A percentile compares a stretch with the other conserved stretches of the same genome.
phyloP scores from a whole-genome alignment of 2,888 invertebrate genomes.

The Heteromurus nitidus region DNA sequence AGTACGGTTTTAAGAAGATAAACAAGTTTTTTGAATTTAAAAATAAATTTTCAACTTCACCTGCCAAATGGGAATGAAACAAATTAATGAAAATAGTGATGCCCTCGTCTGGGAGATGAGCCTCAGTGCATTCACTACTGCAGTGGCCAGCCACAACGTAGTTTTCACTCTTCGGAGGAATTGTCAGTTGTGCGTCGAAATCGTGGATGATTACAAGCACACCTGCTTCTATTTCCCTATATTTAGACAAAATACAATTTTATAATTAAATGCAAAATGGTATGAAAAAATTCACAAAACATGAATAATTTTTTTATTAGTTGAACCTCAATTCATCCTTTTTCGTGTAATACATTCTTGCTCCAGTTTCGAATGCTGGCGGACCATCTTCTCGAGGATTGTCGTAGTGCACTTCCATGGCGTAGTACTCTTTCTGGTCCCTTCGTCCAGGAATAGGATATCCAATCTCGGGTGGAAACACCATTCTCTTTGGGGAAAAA shows the following conservation, averaged over 20 bases:
- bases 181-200: slow-evolving; percentile 86
- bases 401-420: slow-evolving; percentile 90
- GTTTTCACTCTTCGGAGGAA: slow-evolving; percentile 86
- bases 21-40: no score
- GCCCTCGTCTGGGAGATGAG: slow-evolving; percentile 78
- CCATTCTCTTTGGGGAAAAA: slow-evolving; percentile 82
- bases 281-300: no score
- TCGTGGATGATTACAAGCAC: slow-evolving; percentile 87
- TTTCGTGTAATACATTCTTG: slow-evolving; percentile 86
- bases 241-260: no score
- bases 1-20: no score
- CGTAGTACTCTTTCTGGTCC: slow-evolving; percentile 83
- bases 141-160: slow-evolving; percentile 90
- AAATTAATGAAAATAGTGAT: slow-evolving; percentile 89
- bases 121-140: slow-evolving; percentile 85
- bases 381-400: slow-evolving; percentile 77
- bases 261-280: no score
- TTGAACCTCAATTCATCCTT: no score
- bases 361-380: slow-evolving; percentile 82
- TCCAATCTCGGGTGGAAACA: slow-evolving; percentile 85
- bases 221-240: slow-evolving; percentile 82
- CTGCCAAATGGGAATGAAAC: slow-evolving; percentile 84
- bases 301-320: no score
- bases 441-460: slow-evolving; percentile 85
- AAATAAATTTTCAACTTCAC: no score